phyloP scores from a whole-genome alignment of 2,113 vertebrate genomes.

The Catharus bicknelli region DNA sequence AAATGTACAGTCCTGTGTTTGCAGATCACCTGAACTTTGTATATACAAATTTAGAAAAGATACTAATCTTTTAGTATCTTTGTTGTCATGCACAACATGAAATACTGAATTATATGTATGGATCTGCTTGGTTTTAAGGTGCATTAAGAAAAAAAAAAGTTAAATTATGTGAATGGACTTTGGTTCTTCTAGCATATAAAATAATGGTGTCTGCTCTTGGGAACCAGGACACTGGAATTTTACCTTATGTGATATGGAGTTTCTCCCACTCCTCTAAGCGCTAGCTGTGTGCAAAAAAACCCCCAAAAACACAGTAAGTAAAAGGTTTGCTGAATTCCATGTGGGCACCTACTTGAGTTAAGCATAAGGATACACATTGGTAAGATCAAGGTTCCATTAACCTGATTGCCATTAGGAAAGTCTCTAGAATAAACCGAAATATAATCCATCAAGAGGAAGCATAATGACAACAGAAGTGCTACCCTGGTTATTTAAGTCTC shows the following conservation, averaged over 20 bases:
- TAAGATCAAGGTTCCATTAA: neutral
- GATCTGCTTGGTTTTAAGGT: neutral
- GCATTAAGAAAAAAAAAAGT: too few relatives aligned
- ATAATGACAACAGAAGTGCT: conserved; percentile 48
- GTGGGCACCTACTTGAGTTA: neutral
- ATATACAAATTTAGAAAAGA: neutral
- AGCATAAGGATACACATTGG: neutral
- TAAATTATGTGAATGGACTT: neutral
- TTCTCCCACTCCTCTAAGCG: neutral
- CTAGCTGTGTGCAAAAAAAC: neutral
- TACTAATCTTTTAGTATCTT: neutral
- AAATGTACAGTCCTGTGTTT: neutral
- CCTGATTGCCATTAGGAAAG: neutral
- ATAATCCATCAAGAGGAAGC: conserved; percentile 38
- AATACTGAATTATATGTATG: neutral
- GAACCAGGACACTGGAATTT: neutral
- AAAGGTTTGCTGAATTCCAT: neutral
- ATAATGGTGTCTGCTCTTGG: neutral
- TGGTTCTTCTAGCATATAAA: neutral
- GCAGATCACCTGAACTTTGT: neutral
- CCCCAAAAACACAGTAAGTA: neutral
- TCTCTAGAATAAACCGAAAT: conserved; percentile 5
- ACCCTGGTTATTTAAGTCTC: conserved; percentile 16
- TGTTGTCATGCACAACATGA: neutral
- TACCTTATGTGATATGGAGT: neutral